Percentiles rank a stretch among this genome's conserved stretches.
These are phyloP conservation scores for Drosophila bocki DNA, from an alignment of 1,140 invertebrate genomes.

Conservation along the genomic window DNA sequence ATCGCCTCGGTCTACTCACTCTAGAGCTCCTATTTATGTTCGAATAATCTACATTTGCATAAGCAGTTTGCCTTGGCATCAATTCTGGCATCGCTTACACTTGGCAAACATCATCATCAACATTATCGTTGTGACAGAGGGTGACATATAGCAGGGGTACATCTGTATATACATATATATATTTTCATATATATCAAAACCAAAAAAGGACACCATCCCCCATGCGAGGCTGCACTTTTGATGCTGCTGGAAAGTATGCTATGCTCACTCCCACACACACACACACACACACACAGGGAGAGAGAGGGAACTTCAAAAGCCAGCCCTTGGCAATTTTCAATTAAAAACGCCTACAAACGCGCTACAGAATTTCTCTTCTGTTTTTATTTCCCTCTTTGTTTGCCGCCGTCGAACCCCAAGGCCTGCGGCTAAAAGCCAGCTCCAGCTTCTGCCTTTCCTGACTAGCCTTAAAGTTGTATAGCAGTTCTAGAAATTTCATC, in stretches of 20 bases:
- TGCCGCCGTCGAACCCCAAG: neutral
- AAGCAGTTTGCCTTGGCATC: slow-evolving; percentile 71
- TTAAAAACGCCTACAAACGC: slow-evolving; percentile 76
- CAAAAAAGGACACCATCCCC: slow-evolving; percentile 8
- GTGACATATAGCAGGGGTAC: slow-evolving; percentile 12
- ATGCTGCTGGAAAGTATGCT: slow-evolving; percentile 54
- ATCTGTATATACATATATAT: too few relatives aligned
- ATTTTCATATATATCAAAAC: neutral
- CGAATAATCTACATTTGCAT: slow-evolving; percentile 59
- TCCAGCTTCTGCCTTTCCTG: neutral
- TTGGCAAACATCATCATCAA: slow-evolving; percentile 63
- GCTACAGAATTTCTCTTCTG: slow-evolving; percentile 26
- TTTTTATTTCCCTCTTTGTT: slow-evolving; percentile 29
- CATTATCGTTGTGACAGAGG: slow-evolving; percentile 23
- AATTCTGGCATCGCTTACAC: slow-evolving; percentile 70
- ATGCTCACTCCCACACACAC: too few relatives aligned
- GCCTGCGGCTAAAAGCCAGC: slow-evolving; percentile 18
- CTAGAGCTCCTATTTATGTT: slow-evolving; percentile 12
- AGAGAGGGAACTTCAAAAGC: slow-evolving; percentile 65
- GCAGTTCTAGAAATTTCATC: slow-evolving; percentile 11
- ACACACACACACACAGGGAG: neutral
- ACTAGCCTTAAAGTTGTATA: slow-evolving; percentile 43
- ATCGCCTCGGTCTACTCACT: neutral
- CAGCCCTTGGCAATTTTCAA: slow-evolving; percentile 78
- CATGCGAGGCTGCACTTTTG: slow-evolving; percentile 42